phyloP scores from a whole-genome alignment of 1,140 invertebrate species.

The Aphis craccivora region DNA sequence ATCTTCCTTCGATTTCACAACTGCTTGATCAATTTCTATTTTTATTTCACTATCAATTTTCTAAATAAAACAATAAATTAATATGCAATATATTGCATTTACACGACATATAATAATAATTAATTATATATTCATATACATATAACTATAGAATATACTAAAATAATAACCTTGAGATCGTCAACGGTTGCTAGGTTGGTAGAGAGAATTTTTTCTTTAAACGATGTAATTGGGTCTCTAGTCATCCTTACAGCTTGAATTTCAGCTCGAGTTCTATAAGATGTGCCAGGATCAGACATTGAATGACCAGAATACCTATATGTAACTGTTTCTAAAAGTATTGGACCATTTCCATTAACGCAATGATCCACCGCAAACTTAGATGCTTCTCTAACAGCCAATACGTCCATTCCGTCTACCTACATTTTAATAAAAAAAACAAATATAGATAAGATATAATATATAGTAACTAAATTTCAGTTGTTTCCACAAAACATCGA shows the following conservation, averaged over 20 bases:
- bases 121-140: neutral
- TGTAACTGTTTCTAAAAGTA: constrained; percentile 87
- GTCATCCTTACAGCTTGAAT: constrained; percentile 89
- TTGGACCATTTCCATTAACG: constrained; percentile 83
- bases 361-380: constrained; percentile 83
- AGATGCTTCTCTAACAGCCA: constrained; percentile 89
- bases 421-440: constrained; percentile 62
- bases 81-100: neutral
- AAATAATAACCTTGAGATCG: constrained; percentile 75
- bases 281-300: constrained; percentile 83
- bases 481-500: too few species aligned
- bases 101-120: neutral
- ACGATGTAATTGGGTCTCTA: constrained; percentile 86
- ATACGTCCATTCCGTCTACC: constrained; percentile 97
- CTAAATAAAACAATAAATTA: constrained; percentile 65
- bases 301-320: constrained; percentile 84
- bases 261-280: constrained; percentile 84
- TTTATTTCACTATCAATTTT: constrained; percentile 85
- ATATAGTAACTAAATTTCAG: too few species aligned
- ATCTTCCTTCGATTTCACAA: constrained; percentile 79
- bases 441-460: neutral
- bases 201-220: constrained; percentile 80
- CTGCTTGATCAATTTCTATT: constrained; percentile 83
- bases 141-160: neutral
- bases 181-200: constrained; percentile 75